phyloP scores from a whole-genome alignment of 2,113 vertebrate species.

The Lucifuga dentata region DNA sequence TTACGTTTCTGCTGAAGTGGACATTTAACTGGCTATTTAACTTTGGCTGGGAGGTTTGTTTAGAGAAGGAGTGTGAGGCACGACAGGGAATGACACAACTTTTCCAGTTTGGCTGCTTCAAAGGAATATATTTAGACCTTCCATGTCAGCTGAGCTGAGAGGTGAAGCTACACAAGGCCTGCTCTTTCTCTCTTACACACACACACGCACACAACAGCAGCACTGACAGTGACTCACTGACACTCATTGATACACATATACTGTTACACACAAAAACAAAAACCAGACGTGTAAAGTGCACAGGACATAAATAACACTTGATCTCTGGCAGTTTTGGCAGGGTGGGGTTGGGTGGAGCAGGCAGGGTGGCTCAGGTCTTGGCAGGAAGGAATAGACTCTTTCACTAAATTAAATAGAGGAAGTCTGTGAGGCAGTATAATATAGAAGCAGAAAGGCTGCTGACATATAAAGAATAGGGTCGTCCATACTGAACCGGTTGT shows the following conservation, averaged over 20 bases:
- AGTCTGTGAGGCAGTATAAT: constrained; percentile 2
- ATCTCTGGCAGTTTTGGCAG: constrained; percentile 2
- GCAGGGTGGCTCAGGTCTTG: not conserved
- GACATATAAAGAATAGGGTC: no score
- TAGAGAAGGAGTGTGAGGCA: constrained; percentile 47
- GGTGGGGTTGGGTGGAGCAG: constrained; percentile 27
- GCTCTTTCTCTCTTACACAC: constrained; percentile 11
- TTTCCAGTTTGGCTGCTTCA: constrained; percentile 70
- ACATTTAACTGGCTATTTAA: constrained; percentile 39
- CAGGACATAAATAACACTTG: not conserved
- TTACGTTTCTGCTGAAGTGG: not conserved
- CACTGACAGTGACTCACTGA: constrained; percentile 10
- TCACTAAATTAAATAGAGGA: not conserved
- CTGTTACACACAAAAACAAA: constrained; percentile 20
- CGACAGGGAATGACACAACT: constrained; percentile 39
- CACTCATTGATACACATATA: constrained; percentile 11
- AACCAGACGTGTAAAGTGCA: not conserved
- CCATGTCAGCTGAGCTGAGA: constrained; percentile 66
- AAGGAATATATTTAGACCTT: constrained; percentile 67
- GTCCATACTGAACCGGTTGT: not conserved
- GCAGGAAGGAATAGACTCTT: not conserved
- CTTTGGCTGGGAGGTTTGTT: constrained; percentile 44
- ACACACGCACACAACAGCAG: constrained; percentile 4
- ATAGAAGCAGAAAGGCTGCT: not conserved
- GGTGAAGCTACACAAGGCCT: constrained; percentile 29